Percentiles rank a stretch among this genome's conserved stretches.
Evolutionary conservation across 1,140 invertebrate genomes (phyloP).

Genomic region (Drosophila sproati): DNA sequence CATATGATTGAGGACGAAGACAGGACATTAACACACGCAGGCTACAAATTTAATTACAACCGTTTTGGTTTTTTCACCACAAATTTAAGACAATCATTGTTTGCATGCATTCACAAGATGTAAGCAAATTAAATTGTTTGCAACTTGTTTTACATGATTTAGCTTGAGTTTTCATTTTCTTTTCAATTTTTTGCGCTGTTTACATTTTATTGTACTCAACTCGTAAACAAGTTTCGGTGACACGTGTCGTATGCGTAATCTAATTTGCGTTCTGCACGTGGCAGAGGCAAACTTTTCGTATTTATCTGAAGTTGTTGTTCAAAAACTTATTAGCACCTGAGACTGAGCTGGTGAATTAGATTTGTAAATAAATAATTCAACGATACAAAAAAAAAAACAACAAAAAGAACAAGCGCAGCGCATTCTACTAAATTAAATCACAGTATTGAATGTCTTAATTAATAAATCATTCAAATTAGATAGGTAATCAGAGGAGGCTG

Average conservation of each 20-base stretch:
- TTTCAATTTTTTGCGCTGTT: constrained; percentile 22
- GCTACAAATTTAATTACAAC: constrained; percentile 34
- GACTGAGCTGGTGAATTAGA: constrained; percentile 39
- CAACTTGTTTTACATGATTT: constrained; percentile 12
- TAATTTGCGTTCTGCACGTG: constrained; percentile 71
- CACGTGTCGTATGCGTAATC: constrained; percentile 68
- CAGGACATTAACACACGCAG: constrained; percentile 12
- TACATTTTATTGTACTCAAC: constrained; percentile 12
- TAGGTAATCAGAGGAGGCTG: neutral
- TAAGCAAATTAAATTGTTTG: constrained; percentile 52
- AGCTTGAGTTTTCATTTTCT: neutral
- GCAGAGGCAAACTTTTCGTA: constrained; percentile 25
- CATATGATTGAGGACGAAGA: constrained; percentile 3
- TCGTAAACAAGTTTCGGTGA: constrained; percentile 14
- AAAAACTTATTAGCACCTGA: constrained; percentile 51
- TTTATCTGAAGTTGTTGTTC: constrained; percentile 32
- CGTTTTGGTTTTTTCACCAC: too few species aligned
- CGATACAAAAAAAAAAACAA: constrained; percentile 14
- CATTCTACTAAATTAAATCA: neutral
- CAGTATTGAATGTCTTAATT: neutral
- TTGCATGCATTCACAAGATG: constrained; percentile 5
- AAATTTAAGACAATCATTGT: constrained; percentile 1
- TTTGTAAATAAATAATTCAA: constrained; percentile 56
- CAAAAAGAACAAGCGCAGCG: constrained; percentile 23
- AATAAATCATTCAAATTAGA: neutral